Evolutionary conservation across 2,113 vertebrate genomes (phyloP).

Genomic region (Ginglymostoma cirratum): DNA sequence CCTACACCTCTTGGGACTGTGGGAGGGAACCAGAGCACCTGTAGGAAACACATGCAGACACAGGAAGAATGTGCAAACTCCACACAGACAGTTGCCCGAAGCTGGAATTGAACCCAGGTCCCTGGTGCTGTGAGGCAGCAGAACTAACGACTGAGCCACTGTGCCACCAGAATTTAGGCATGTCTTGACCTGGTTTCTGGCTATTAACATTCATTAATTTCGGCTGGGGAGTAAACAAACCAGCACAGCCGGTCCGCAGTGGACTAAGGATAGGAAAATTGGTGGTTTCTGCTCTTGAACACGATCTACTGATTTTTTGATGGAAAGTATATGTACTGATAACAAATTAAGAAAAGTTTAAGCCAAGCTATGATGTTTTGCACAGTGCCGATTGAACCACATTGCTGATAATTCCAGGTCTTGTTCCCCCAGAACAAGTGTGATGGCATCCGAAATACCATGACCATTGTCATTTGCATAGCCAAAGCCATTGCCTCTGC

Average conservation of each 20-base stretch:
- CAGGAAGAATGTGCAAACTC: too few relatives aligned
- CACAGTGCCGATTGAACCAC: background rate
- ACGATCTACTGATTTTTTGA: background rate
- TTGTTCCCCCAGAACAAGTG: background rate
- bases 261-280: background rate
- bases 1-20: too few relatives aligned
- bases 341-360: background rate
- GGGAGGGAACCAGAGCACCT: too few relatives aligned
- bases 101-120: too few relatives aligned
- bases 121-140: too few relatives aligned
- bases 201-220: background rate
- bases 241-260: background rate
- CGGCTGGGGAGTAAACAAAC: background rate
- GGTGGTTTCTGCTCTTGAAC: background rate
- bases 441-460: background rate
- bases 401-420: background rate
- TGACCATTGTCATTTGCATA: background rate
- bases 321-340: background rate
- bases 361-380: background rate
- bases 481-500: background rate
- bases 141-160: too few relatives aligned
- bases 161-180: background rate
- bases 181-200: background rate
- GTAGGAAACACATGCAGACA: too few relatives aligned
- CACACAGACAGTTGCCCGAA: too few relatives aligned